Evolutionary conservation across 2,113 vertebrate genomes (phyloP).

Genomic region (Microtus pennsylvanicus): DNA sequence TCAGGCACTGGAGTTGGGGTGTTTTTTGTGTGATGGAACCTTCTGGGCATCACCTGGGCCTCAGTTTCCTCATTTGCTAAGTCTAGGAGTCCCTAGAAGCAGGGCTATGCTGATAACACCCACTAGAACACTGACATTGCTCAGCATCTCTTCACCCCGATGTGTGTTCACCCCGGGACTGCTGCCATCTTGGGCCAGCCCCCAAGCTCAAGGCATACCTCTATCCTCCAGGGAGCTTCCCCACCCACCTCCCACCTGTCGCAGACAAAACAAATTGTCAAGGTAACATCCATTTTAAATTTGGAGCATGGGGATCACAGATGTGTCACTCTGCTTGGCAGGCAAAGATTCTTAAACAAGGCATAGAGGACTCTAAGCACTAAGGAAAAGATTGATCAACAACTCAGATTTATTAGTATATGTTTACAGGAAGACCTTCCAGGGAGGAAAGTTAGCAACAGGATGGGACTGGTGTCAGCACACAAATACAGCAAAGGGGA

Average conservation of each 20-base stretch:
- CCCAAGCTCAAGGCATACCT: not conserved
- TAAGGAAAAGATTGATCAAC: not conserved
- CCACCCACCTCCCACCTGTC: not conserved
- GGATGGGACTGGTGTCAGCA: not conserved
- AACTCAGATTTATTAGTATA: not conserved
- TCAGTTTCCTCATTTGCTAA: not conserved
- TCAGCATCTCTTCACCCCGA: too few relatives aligned
- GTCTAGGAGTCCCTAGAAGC: not conserved
- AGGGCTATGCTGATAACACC: not conserved
- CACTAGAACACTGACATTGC: rapidly evolving
- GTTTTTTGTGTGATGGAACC: not conserved
- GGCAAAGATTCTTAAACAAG: not conserved
- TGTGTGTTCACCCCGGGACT: rapidly evolving
- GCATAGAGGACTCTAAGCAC: not conserved
- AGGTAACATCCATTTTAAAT: slow-evolving; percentile 12
- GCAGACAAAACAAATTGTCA: not conserved
- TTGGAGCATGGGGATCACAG: not conserved
- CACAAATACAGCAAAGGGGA: not conserved
- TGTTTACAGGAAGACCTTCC: not conserved
- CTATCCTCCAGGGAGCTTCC: not conserved
- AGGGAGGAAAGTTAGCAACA: not conserved
- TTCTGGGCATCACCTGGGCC: not conserved
- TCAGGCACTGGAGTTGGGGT: not conserved
- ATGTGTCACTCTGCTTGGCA: too few relatives aligned
- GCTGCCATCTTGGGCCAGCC: not conserved